Conservation (phyloP, 1,140 invertebrate genomes). For the Schlechtendalia chinensis region DNA sequence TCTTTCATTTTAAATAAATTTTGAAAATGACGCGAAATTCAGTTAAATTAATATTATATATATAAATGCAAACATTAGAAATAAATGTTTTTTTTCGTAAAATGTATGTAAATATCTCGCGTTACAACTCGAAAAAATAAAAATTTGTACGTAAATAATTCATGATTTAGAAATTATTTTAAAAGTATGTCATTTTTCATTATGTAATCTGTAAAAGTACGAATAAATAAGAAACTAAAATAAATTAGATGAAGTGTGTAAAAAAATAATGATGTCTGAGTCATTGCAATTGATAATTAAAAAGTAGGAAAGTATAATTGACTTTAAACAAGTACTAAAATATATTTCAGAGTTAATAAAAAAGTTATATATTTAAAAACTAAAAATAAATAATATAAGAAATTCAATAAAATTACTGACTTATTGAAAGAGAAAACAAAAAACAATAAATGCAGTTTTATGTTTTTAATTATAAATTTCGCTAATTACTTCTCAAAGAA, state of each 20-base stretch:
- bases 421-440: no score
- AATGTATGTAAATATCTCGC: neutral
- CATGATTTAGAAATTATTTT: neutral
- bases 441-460: no score
- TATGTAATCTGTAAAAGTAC: neutral
- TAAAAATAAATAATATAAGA: no score
- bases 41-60: neutral
- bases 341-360: no score
- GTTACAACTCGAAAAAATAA: neutral
- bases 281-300: no score
- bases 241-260: neutral
- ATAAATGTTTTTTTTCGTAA: neutral
- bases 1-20: neutral
- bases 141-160: neutral
- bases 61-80: neutral
- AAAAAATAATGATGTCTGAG: no score
- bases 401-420: no score
- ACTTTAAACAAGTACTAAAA: no score
- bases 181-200: neutral
- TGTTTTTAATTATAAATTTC: no score
- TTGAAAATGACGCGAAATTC: neutral
- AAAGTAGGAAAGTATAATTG: no score
- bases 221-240: neutral
- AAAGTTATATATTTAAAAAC: no score
- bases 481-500: no score